phyloP scores from a whole-genome alignment of 2,797 vertebrate species.

The Moxostoma hubbsi region DNA sequence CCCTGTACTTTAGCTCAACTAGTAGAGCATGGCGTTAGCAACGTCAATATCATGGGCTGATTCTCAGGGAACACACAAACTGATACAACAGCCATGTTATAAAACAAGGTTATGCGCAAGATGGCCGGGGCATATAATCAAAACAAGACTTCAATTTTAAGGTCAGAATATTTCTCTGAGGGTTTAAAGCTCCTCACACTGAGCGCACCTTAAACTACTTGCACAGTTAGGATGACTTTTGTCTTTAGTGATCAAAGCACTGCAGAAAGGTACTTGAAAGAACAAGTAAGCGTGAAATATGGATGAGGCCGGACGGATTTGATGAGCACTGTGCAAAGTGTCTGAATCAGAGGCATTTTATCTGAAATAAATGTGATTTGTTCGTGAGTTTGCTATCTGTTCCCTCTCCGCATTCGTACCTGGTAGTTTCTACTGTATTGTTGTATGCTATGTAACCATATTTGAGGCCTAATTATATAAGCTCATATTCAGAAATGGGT shows the following conservation, averaged over 20 bases:
- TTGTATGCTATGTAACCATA: slow-evolving; percentile 55
- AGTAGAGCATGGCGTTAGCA: too few species aligned
- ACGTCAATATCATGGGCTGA: too few species aligned
- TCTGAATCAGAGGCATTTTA: slow-evolving; percentile 51
- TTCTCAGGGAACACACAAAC: too few species aligned
- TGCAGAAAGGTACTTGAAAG: slow-evolving; percentile 59
- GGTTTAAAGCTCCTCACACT: slow-evolving; percentile 51
- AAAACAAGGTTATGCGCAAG: slow-evolving; percentile 43
- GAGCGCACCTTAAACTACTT: slow-evolving; percentile 55
- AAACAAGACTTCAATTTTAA: slow-evolving; percentile 56
- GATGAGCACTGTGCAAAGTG: slow-evolving; percentile 59
- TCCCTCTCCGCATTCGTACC: slow-evolving; percentile 50
- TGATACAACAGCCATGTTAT: background rate
- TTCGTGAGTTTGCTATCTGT: slow-evolving; percentile 39
- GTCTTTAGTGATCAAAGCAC: slow-evolving; percentile 63
- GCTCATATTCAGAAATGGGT: slow-evolving; percentile 45
- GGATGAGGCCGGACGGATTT: slow-evolving; percentile 60
- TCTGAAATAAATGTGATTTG: slow-evolving; percentile 51
- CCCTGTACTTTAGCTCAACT: too few species aligned
- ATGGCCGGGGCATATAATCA: slow-evolving; percentile 50
- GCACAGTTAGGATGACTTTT: slow-evolving; percentile 58
- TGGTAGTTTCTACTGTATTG: slow-evolving; percentile 49
- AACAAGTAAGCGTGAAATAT: slow-evolving; percentile 68
- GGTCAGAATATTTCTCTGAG: slow-evolving; percentile 53
- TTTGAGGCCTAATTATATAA: slow-evolving; percentile 57